Percentiles rank a stretch among this genome's conserved stretches.
These are phyloP conservation scores for Hippocampus kuda DNA, from an alignment of 2,797 vertebrate genomes.

Conservation along the genomic window DNA sequence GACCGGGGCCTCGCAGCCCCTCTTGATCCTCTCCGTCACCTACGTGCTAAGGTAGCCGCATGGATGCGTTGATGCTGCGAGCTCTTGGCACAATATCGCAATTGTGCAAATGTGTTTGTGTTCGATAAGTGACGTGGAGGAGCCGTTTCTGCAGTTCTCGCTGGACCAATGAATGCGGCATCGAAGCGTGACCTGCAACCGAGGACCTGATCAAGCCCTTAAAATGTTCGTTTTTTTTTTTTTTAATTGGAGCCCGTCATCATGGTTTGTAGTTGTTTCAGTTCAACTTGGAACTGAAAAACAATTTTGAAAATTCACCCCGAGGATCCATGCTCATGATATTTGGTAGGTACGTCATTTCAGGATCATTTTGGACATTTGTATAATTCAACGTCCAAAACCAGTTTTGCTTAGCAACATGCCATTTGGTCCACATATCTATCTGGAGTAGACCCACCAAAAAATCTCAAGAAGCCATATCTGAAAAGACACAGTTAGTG, in stretches of 20 bases:
- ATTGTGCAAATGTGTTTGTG: constrained; percentile 4
- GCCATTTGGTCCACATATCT: too few relatives aligned
- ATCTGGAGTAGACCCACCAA: too few relatives aligned
- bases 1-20: constrained; percentile 71
- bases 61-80: not conserved
- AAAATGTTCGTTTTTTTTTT: not conserved
- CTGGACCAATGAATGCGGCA: constrained; percentile 37
- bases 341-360: too few relatives aligned
- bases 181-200: not conserved
- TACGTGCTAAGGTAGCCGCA: constrained; percentile 78
- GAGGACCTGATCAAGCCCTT: not conserved
- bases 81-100: not conserved
- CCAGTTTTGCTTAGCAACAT: too few relatives aligned
- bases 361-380: not conserved
- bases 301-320: not conserved
- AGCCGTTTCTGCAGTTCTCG: constrained; percentile 49
- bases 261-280: not conserved
- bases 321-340: not conserved
- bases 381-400: too few relatives aligned
- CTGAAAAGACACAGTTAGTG: too few relatives aligned
- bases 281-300: not conserved
- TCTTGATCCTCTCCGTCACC: constrained; percentile 88
- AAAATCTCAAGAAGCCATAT: too few relatives aligned
- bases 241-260: not conserved
- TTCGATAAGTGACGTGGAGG: constrained; percentile 48